Evolutionary conservation across 53 echinoderm and acorn worm species (phyloP).

Genomic region (Echinometra lucunter): DNA sequence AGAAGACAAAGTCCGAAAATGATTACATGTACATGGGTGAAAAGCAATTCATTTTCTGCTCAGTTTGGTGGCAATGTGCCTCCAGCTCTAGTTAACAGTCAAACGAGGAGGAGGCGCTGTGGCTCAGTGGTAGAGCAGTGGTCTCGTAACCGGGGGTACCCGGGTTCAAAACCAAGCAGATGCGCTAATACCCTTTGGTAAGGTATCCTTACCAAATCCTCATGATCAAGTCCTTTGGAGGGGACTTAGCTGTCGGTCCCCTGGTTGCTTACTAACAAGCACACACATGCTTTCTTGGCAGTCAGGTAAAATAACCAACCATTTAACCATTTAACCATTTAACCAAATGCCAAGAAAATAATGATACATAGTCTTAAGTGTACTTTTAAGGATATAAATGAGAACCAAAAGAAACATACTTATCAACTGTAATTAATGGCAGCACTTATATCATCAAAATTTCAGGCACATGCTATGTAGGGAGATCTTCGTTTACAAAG

Average conservation of each 20-base stretch:
- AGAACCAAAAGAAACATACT: not conserved
- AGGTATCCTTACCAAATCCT: too few relatives aligned
- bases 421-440: not conserved
- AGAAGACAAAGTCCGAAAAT: not conserved
- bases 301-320: too few relatives aligned
- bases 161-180: too few relatives aligned
- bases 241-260: too few relatives aligned
- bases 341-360: not conserved
- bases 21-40: not conserved
- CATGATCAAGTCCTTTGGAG: too few relatives aligned
- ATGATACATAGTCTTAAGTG: not conserved
- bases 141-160: too few relatives aligned
- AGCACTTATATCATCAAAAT: constrained; percentile 16
- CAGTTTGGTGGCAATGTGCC: not conserved
- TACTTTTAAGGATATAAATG: not conserved
- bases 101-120: too few relatives aligned
- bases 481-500: not conserved
- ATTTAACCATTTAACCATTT: too few relatives aligned
- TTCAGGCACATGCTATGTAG: constrained; percentile 24
- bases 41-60: not conserved
- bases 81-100: not conserved
- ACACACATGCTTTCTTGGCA: too few relatives aligned
- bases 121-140: too few relatives aligned
- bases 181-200: too few relatives aligned
- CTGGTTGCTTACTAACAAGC: too few relatives aligned